Evolutionary conservation across 2,797 vertebrate species (phyloP), one percentile per base, ranked within the genome.

Genomic region (Thalassophryne amazonica): DNA sequence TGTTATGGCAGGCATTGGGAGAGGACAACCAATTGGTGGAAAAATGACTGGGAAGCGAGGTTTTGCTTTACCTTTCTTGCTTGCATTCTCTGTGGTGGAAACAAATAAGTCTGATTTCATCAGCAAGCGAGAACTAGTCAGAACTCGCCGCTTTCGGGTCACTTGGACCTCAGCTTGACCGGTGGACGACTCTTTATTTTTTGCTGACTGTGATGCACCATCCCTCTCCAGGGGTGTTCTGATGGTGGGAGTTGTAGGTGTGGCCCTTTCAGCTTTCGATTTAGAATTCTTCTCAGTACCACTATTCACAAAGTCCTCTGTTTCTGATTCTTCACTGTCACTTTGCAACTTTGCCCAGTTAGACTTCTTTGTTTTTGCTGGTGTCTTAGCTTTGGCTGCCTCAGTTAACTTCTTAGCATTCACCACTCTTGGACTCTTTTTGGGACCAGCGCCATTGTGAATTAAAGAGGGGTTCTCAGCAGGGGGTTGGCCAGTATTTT

Each of bases 191-290:
- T 68, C 60, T 4, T 36, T 66, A 30, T 70, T 71, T 2, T 39
- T 7, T 1, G 38, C 25, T 35, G n/a, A 38, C 4, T 17, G 11
- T 0, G 15, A 24, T 0, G 37, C 9, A 53, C 9, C 32, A 49
- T 19, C 3, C 24, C 1, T 4, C 42, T 6, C 18, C 7, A 0
- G 21, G 15, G 59, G 13, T 19, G 39, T 27, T 41, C 68, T 46
- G 39, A 9, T 37, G 6, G 33, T 9, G 18, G 41, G 10, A 6
- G 60, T 5, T 8, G 4, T 25, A 3, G 83, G 74, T 41, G 81
- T 78, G 36, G 34, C 72, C 85, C 80, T 84, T 9, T 83, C 56
- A 25, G 25, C 45, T 60, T 29, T 48, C 28, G 47, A 12, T 6
- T 4, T 31, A 14, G 10, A 50, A 45, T 41, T 75, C 19, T 14